Evolutionary conservation across 2,888 invertebrate species (phyloP), one percentile per base, ranked within the genome.

Genomic region (Bhutanitis thaidina): DNA sequence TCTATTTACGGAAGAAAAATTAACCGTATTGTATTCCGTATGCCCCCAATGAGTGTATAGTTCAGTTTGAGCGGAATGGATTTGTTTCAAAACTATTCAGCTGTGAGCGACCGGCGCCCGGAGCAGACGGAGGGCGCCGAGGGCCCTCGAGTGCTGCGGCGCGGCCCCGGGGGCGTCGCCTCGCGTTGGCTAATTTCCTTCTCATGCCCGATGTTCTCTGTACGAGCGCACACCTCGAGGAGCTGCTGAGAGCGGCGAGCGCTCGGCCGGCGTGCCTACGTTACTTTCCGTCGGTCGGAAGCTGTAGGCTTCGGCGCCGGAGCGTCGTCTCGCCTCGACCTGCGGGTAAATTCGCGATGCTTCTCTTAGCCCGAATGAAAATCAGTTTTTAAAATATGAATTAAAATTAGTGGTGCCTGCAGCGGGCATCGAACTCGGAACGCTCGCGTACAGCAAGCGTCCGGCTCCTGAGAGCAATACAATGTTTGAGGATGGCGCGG

Each of bases 111-210:
- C 25, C 36, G 35, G 48, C 40, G 47, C 34, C 25, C 13, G 15
- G 15, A 16, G 15, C 49, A 43, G 43, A 49, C 49, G 43, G 43
- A 49, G 49, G 41, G 49, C 15, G 4, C 36, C 10, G 49, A 49
- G 49, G 30, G 25, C 43, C 8, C 49, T 49, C 41, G 41, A 49
- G 36, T 34, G 10, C 34, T 34, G 35, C 39, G 25, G 16, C 43
- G 5, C 10, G 30, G 7, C 0, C 32, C n/a, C 20, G 34, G 32
- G 34, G n/a, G 20, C 12, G 8, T 27, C 15, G 39, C 29, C 25
- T 32, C 12, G 35, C 48, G n/a, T 8, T 15, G 8, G 14, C 15
- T 35, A 43, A 16, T 43, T 43, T n/a, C 15, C 32, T 32, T 16
- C 38, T 10, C 15, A 8, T 15, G 14, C 5, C 29, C 9, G n/a